Base-by-base conservation (phyloP, 2,797 vertebrate genomes). In the Hydrocynus forskahlii region DNA sequence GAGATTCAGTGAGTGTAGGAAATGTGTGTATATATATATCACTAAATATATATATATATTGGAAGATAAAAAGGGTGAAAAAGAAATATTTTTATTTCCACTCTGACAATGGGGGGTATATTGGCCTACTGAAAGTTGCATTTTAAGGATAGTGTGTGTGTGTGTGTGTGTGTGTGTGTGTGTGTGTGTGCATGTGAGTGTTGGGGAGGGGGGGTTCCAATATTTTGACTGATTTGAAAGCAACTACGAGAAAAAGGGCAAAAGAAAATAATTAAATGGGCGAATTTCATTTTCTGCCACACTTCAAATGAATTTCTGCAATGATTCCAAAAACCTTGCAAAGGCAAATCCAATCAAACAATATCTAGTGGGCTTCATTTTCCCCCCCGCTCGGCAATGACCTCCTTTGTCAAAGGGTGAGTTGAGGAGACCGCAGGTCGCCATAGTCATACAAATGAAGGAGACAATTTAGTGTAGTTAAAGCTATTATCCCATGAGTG, bases 261-360 rank as follows among this genome's bases (percentile, higher is more conserved):
- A 91, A 92, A 92, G 90, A 91, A 92, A 94, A 95, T 94, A 95
- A 95, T 95, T 95, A 94, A 94, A 94, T 86, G 91, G 83, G 82
- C 90, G 86, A 87, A 92, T 94, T 94, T 94, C 93, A 94, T 94
- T 94, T 94, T 92, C 92, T 90, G 92, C 90, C 90, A 92, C 91
- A 94, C 93, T 94, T 94, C 90, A 94, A 94, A 95, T 94, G 93
- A 95, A 94, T 95, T 94, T 93, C 91, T 90, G 89, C 93, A 94
- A 93, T 93, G 92, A 94, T 95, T 92, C 89, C 91, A 91, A 94
- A 66, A 95, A 94, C 93, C 92, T 95, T 93, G 91, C 92, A 94
- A 94, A 94, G 92, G 92, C 91, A 91, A 94, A 95, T 95, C 94
- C 94, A 95, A 95, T 95, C 94, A 95, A 94, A 94, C 93, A 93